Evolutionary conservation across 1,140 invertebrate genomes (phyloP).

Genomic region (Aradophagus sp.): DNA sequence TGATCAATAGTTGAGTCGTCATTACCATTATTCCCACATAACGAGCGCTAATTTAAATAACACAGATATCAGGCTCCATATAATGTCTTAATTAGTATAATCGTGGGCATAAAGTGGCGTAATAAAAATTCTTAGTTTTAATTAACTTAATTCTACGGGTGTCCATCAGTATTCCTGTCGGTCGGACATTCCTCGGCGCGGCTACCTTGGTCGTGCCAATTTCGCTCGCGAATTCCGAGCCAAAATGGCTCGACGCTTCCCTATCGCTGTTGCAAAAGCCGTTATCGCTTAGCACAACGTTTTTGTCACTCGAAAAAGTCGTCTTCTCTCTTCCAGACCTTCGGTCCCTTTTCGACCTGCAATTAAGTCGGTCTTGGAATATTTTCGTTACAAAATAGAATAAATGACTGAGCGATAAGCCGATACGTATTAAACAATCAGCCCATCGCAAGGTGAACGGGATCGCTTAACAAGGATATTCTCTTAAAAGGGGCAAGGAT

Average conservation of each 20-base stretch:
- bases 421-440: conserved; percentile 35
- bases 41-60: conserved; percentile 35
- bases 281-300: conserved; percentile 21
- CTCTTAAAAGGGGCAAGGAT: conserved; percentile 64
- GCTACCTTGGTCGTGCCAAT: too few species aligned
- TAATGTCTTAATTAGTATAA: conserved; percentile 45
- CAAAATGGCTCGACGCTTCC: too few species aligned
- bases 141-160: conserved; percentile 20
- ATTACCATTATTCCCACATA: conserved; percentile 4
- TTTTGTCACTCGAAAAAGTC: conserved; percentile 36
- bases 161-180: conserved; percentile 6
- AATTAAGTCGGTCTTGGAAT: too few species aligned
- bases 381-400: conserved; percentile 44
- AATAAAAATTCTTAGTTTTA: conserved; percentile 33
- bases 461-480: conserved; percentile 67
- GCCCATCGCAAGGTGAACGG: conserved; percentile 62
- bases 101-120: conserved; percentile 8
- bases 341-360: too few species aligned
- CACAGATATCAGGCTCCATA: conserved; percentile 9
- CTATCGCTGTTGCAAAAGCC: too few species aligned
- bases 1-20: too few species aligned
- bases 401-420: conserved; percentile 38
- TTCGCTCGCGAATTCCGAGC: too few species aligned
- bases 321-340: conserved; percentile 20
- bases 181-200: too few species aligned